These are phyloP conservation scores for Pollimyrus isidori DNA, from an alignment of 2,113 vertebrate species.

Conservation along the genomic window DNA sequence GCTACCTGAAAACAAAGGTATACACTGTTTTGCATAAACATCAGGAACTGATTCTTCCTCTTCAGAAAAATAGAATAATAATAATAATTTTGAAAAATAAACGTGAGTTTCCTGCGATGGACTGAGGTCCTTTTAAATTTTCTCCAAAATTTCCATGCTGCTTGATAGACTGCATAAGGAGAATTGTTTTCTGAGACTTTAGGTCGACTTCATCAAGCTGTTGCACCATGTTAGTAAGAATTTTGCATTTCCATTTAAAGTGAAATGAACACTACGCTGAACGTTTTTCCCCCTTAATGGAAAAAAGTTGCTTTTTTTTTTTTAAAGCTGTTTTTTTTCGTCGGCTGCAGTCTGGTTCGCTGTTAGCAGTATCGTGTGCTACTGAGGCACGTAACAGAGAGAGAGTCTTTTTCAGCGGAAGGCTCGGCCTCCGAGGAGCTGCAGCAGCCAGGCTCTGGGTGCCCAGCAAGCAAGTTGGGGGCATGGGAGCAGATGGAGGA, in stretches of 20 bases:
- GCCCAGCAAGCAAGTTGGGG: background rate
- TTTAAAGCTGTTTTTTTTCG: background rate
- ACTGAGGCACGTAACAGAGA: background rate
- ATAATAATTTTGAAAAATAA: background rate
- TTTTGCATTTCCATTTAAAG: background rate
- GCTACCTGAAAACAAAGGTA: background rate
- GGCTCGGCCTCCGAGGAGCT: background rate
- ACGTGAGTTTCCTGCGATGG: background rate
- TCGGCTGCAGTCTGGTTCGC: background rate
- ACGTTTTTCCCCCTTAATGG: background rate
- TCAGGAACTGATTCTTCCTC: background rate
- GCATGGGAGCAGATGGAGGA: constrained; percentile 7
- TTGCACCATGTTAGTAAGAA: background rate
- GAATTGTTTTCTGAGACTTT: background rate
- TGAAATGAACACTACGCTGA: background rate
- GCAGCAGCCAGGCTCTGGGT: background rate
- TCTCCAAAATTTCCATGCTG: background rate
- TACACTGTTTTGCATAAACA: background rate
- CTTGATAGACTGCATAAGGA: background rate
- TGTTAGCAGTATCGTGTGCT: background rate
- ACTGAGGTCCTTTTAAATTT: background rate
- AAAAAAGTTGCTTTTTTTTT: background rate
- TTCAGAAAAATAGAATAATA: background rate
- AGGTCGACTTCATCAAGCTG: background rate
- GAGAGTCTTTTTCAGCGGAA: background rate